phyloP scores from a whole-genome alignment of 2,888 invertebrate genomes.

The Yponomeuta plumbellus region DNA sequence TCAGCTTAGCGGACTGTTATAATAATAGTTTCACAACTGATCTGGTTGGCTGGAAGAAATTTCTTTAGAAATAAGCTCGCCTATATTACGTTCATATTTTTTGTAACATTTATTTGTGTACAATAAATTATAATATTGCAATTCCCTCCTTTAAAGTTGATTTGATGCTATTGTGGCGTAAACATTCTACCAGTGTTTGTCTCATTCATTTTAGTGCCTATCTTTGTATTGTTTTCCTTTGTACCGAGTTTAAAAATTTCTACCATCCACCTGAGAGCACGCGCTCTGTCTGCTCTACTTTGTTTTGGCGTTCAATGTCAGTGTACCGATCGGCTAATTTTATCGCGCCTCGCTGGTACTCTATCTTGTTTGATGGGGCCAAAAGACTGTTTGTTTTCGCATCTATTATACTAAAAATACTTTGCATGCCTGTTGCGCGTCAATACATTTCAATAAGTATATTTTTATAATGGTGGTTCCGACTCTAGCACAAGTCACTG shows the following conservation, averaged over 20 bases:
- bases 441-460: neutral
- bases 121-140: too few species aligned
- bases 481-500: too few species aligned
- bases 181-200: neutral
- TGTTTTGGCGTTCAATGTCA: slow-evolving; percentile 76
- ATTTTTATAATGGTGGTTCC: neutral
- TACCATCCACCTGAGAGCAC: slow-evolving; percentile 52
- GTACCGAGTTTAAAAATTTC: slow-evolving; percentile 48
- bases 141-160: too few species aligned
- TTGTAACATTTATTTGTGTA: too few species aligned
- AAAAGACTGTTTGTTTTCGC: slow-evolving; percentile 64
- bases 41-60: too few species aligned
- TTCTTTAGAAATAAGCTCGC: too few species aligned
- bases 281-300: slow-evolving; percentile 64
- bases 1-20: too few species aligned
- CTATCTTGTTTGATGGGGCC: slow-evolving; percentile 64
- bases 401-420: neutral
- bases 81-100: too few species aligned
- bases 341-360: slow-evolving; percentile 63
- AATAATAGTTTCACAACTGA: too few species aligned
- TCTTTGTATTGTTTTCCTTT: slow-evolving; percentile 24
- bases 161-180: too few species aligned
- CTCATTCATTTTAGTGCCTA: neutral
- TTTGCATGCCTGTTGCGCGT: neutral
- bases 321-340: slow-evolving; percentile 69